Conservation (phyloP, 2,113 vertebrate genomes). For the Pimephales promelas region DNA sequence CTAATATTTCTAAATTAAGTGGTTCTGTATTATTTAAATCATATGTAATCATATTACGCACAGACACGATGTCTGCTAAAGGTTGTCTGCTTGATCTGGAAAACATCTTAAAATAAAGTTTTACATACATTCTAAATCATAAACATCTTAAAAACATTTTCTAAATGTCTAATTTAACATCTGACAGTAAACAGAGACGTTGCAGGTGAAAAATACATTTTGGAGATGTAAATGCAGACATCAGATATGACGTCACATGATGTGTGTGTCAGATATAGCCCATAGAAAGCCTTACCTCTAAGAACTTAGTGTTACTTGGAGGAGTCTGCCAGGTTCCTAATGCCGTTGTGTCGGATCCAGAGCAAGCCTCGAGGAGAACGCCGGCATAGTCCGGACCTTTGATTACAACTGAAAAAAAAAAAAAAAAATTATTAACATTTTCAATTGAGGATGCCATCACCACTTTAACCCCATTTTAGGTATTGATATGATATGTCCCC, state of each 20-base stretch:
- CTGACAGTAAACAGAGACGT: too few species aligned
- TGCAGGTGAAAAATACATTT: too few species aligned
- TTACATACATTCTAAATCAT: too few species aligned
- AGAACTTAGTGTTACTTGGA: constrained; percentile 63
- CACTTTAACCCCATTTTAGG: neutral
- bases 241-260: too few species aligned
- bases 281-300: constrained; percentile 58
- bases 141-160: too few species aligned
- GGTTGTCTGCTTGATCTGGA: too few species aligned
- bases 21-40: neutral
- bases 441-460: neutral
- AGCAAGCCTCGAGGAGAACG: constrained; percentile 67
- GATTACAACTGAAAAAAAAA: constrained; percentile 67
- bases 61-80: too few species aligned
- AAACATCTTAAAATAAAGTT: too few species aligned
- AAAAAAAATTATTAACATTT: constrained; percentile 22
- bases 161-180: too few species aligned
- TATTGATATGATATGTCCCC: neutral
- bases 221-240: too few species aligned
- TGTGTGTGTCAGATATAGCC: too few species aligned
- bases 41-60: neutral
- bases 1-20: neutral
- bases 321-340: constrained; percentile 69
- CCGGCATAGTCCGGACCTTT: constrained; percentile 70
- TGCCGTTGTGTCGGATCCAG: constrained; percentile 32